Conservation (phyloP, 2,113 vertebrate genomes). For the Motacilla alba region DNA sequence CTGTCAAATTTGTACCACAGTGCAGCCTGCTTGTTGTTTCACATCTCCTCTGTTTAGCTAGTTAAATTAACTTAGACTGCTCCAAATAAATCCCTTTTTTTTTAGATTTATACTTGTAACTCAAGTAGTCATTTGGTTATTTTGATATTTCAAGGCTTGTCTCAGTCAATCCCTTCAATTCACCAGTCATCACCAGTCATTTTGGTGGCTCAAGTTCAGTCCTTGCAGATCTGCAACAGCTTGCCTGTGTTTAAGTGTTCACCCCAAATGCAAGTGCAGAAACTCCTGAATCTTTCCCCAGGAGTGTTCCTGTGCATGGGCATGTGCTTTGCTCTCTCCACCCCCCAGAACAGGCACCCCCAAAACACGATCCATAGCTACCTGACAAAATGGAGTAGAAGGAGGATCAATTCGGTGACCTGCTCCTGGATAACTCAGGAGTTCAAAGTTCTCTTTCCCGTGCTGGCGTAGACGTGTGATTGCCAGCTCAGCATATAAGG, state of each 20-base stretch:
- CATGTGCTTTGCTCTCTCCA: constrained; percentile 67
- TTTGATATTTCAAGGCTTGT: neutral
- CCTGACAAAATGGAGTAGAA: constrained; percentile 62
- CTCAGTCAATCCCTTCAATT: constrained; percentile 32
- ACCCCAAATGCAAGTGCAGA: constrained; percentile 66
- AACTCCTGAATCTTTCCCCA: constrained; percentile 75
- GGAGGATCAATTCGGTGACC: constrained; percentile 71
- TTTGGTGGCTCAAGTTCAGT: constrained; percentile 22
- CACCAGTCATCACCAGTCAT: neutral
- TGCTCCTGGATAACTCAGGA: constrained; percentile 69
- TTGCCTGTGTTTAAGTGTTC: neutral
- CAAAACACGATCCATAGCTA: constrained; percentile 60
- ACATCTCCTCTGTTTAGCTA: neutral
- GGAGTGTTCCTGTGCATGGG: constrained; percentile 69
- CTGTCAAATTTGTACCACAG: neutral
- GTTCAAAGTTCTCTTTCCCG: constrained; percentile 65
- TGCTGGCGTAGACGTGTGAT: constrained; percentile 52
- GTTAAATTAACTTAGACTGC: neutral
- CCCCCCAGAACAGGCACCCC: constrained; percentile 64
- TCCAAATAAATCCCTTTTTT: neutral
- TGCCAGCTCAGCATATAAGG: constrained; percentile 66
- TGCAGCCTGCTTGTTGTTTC: neutral
- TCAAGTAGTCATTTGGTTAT: constrained; percentile 16
- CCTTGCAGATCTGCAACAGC: neutral
- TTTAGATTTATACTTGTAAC: neutral